Evolutionary conservation across 1,140 invertebrate genomes (phyloP), one percentile per base, ranked within the genome.

Genomic region (Trachelipus rathkii): DNA sequence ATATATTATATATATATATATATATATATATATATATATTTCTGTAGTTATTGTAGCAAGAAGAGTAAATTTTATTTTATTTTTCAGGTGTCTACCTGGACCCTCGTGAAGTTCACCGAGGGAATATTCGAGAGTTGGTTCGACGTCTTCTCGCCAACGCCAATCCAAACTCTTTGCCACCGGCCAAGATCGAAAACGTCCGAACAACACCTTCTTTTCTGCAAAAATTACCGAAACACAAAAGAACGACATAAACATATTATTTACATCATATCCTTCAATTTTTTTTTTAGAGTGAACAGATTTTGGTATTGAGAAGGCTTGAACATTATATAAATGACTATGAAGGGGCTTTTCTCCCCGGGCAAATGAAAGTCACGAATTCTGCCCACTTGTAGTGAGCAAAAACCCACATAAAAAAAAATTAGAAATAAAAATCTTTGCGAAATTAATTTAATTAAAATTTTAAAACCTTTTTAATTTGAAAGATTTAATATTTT

Each of bases 111-210:
- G 69, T 76, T 0, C 68, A 76, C 44, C 66, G 74, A 10, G 74
- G 74, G 10, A 76, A 76, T 44, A 76, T 76, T 53, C 50, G 76
- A 45, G 77, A 78, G 11, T 46, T 78, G 9, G 73, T 78, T 10
- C 19, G 77, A 44, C 77, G 74, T 70, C 77, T 78, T 43, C 21
- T 78, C 7, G 77, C 77, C 68, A 33, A 73, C 19, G 70, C 73
- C 44, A 78, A 75, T 44, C 77, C 77, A 0, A 73, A 72, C 72
- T 74, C 77, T 21, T 46, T 78, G 10, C 77, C 77, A 19, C 77
- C 77, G 9, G 73, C 77, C 13, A 73, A 73, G 45, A 74, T 78
- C 46, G 77, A 78, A 70, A 78, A 78, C 70, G 73, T 73, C 15
- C 68, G 77, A 33, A 75, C 77, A 8, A 45, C 74, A 0, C 77